Conservation (phyloP, 2,888 invertebrate species). For the Campoplex nolae region DNA sequence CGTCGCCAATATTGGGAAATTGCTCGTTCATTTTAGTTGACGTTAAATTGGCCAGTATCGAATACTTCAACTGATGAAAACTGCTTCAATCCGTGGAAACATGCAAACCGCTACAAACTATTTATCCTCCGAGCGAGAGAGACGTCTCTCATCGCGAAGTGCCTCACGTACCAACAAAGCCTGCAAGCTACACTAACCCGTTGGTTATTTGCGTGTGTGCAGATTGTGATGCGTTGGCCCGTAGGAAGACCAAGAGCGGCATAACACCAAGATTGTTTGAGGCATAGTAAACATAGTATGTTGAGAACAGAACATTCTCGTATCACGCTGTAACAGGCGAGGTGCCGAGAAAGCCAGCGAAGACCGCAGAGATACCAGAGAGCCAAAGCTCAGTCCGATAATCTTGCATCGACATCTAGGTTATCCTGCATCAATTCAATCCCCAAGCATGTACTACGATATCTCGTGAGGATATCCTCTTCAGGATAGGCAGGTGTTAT, state of each 20-base stretch:
- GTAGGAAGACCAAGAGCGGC: conserved; percentile 32
- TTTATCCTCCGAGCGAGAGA: neutral
- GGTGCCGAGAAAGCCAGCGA: conserved; percentile 21
- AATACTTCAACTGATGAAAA: neutral
- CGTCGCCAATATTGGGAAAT: neutral
- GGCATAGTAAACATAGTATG: conserved; percentile 30
- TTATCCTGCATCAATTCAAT: conserved; percentile 68
- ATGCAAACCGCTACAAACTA: conserved; percentile 13
- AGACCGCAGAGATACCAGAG: conserved; percentile 61
- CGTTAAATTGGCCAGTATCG: neutral
- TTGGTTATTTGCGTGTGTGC: conserved; percentile 23
- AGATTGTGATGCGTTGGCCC: conserved; percentile 10
- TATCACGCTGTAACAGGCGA: conserved; percentile 58
- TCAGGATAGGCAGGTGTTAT: conserved; percentile 42
- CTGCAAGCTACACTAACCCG: conserved; percentile 27
- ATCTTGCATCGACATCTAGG: conserved; percentile 66
- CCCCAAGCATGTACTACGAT: conserved; percentile 59
- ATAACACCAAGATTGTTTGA: conserved; percentile 55
- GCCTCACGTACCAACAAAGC: conserved; percentile 43
- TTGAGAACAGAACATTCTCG: conserved; percentile 54
- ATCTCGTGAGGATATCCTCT: conserved; percentile 63
- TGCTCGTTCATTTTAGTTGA: neutral
- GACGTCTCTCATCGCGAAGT: conserved; percentile 31
- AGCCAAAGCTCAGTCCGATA: conserved; percentile 60
- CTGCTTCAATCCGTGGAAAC: neutral